These are phyloP conservation scores for Hetaerina titia DNA, from an alignment of 2,888 invertebrate species.

Conservation along the genomic window DNA sequence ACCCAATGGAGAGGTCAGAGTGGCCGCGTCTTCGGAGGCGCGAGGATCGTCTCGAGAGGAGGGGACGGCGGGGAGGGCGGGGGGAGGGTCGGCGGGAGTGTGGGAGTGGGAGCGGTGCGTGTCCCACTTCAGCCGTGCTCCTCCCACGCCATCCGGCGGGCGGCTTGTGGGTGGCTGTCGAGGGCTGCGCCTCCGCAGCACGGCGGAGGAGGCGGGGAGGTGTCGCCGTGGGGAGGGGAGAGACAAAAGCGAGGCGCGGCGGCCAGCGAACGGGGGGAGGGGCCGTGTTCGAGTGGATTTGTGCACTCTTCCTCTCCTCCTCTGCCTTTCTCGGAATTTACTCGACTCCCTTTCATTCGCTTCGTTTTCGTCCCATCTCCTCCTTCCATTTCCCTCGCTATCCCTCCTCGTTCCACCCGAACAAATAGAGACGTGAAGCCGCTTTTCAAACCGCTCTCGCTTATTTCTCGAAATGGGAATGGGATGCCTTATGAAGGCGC, in stretches of 20 bases:
- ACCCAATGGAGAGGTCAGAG: neutral
- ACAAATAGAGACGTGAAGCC: neutral
- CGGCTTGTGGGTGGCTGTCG: neutral
- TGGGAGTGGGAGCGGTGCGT: neutral
- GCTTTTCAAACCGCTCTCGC: neutral
- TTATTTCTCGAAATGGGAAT: neutral
- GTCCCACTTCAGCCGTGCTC: neutral
- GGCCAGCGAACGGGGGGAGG: neutral
- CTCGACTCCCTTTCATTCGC: neutral
- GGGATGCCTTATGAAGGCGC: neutral
- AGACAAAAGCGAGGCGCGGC: neutral
- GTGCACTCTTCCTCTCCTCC: neutral
- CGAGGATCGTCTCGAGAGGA: neutral
- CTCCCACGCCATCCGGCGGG: conserved; percentile 45
- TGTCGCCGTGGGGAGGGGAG: neutral
- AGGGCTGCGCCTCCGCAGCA: neutral
- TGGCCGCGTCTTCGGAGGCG: neutral
- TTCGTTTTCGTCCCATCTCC: neutral
- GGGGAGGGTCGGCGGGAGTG: neutral
- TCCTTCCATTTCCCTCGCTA: neutral
- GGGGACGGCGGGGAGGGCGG: neutral
- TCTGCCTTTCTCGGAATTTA: neutral
- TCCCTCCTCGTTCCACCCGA: neutral
- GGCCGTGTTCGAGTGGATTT: neutral
- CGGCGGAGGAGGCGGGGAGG: neutral